Evolutionary conservation across 2,113 vertebrate species (phyloP).

Genomic region (Callithrix jacchus): DNA sequence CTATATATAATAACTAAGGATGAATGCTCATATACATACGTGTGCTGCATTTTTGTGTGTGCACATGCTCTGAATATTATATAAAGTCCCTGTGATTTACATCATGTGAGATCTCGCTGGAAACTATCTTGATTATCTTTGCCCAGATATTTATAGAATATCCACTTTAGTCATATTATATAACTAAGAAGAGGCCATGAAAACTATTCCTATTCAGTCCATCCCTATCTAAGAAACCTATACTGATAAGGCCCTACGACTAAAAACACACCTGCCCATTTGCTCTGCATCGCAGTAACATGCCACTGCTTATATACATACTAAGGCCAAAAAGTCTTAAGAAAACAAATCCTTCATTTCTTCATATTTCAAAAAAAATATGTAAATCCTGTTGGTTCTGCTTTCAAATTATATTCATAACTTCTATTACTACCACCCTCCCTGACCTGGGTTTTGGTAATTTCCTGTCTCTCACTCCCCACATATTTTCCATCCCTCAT

Average conservation of each 20-base stretch:
- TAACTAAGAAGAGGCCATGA: background rate
- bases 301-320: background rate
- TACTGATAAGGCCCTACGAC: background rate
- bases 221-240: background rate
- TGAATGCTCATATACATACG: background rate
- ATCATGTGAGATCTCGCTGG: background rate
- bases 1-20: background rate
- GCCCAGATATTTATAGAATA: background rate
- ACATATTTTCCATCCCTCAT: background rate
- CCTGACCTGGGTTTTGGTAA: background rate
- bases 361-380: background rate
- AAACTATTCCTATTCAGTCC: background rate
- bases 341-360: background rate
- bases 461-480: background rate
- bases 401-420: background rate
- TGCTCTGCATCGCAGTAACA: background rate
- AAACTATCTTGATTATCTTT: background rate
- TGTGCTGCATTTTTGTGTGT: background rate
- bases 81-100: background rate
- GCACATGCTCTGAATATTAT: background rate
- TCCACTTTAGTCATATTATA: background rate
- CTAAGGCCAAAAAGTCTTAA: background rate
- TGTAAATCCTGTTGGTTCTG: background rate
- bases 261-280: background rate
- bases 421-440: too few species aligned